These are phyloP conservation scores for Lucilia cuprina DNA, from an alignment of 1,140 invertebrate genomes.

Conservation along the genomic window DNA sequence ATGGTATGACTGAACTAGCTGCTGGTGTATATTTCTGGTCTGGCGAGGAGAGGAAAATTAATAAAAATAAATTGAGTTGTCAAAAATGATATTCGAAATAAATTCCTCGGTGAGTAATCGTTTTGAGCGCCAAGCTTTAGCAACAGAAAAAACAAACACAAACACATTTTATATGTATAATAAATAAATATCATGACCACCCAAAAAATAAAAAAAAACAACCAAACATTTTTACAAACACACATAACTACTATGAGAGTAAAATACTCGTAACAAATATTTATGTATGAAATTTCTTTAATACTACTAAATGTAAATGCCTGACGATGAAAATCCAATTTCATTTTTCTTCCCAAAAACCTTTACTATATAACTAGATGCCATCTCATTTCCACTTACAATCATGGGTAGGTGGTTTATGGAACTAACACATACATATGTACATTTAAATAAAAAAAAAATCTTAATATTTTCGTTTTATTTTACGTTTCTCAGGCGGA, in stretches of 20 bases:
- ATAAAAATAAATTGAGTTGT: constrained; percentile 64
- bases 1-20: neutral
- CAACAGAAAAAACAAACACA: neutral
- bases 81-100: constrained; percentile 63
- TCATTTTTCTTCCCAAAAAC: neutral
- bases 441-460: neutral
- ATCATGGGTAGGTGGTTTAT: neutral
- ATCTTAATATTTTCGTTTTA: neutral
- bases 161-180: neutral
- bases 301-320: constrained; percentile 25
- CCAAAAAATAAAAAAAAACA: neutral
- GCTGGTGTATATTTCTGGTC: neutral
- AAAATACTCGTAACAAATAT: neutral
- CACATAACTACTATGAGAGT: neutral
- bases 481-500: neutral
- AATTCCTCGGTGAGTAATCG: constrained; percentile 62
- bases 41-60: constrained; percentile 54
- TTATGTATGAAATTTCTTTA: neutral
- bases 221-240: neutral
- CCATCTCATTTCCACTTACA: neutral
- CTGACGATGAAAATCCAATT: constrained; percentile 36
- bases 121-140: constrained; percentile 24
- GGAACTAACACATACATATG: too few relatives aligned
- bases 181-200: constrained; percentile 3
- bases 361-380: neutral